A percentile compares a stretch with the other conserved stretches of the same genome.
Conservation (phyloP, 2,797 vertebrate species). For the Acrocephalus scirpaceus region DNA sequence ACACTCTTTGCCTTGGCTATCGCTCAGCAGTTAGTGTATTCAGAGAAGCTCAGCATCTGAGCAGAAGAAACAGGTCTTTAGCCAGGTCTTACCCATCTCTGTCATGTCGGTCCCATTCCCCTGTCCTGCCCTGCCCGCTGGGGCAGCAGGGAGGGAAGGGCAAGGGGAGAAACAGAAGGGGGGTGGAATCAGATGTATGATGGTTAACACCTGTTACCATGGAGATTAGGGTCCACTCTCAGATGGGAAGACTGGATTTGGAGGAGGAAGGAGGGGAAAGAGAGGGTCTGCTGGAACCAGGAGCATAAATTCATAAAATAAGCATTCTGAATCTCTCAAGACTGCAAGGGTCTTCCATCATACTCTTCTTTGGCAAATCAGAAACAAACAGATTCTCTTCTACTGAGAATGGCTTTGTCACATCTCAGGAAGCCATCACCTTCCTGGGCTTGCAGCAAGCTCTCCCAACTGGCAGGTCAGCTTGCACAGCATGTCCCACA, state of each 20-base stretch:
- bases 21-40: not conserved
- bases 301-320: slow-evolving; percentile 66
- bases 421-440: not conserved
- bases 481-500: not conserved
- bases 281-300: slow-evolving; percentile 24
- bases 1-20: not conserved
- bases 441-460: not conserved
- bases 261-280: slow-evolving; percentile 15
- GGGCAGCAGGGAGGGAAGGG: not conserved
- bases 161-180: not conserved
- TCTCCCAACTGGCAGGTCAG: not conserved
- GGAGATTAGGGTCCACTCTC: slow-evolving; percentile 54
- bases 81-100: not conserved
- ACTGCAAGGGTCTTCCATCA: not conserved
- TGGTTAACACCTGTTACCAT: slow-evolving; percentile 59
- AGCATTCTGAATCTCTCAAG: slow-evolving; percentile 38
- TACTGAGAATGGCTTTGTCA: not conserved
- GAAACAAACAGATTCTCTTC: not conserved
- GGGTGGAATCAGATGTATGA: not conserved
- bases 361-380: not conserved
- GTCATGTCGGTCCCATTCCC: not conserved
- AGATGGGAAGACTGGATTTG: slow-evolving; percentile 49
- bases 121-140: not conserved
- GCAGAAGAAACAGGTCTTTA: not conserved
- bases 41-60: not conserved